These are phyloP conservation scores for Hirtodrosophila confusa DNA, from an alignment of 2,888 invertebrate species.

Conservation along the genomic window DNA sequence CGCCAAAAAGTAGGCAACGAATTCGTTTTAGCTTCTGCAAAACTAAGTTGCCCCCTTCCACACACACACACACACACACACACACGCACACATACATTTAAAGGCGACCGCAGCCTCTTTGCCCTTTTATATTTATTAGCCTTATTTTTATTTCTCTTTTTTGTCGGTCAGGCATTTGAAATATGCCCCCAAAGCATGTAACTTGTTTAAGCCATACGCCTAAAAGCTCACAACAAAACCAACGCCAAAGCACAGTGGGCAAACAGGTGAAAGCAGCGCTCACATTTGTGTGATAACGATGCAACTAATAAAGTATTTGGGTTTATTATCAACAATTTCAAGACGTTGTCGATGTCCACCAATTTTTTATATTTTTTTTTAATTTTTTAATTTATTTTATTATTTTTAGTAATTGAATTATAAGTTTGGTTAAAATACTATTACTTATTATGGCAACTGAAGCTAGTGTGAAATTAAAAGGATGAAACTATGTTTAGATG, in stretches of 20 bases:
- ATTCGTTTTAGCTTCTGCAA: slow-evolving; percentile 21
- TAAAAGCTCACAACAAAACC: slow-evolving; percentile 26
- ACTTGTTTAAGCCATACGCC: slow-evolving; percentile 40
- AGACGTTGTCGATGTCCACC: too few species aligned
- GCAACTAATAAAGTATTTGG: neutral
- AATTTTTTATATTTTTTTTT: too few species aligned
- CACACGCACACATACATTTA: slow-evolving; percentile 22
- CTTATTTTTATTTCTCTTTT: slow-evolving; percentile 24
- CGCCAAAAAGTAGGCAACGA: slow-evolving; percentile 42
- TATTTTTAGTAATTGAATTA: too few species aligned
- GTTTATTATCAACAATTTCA: neutral
- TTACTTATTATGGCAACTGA: too few species aligned
- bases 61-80: slow-evolving; percentile 13
- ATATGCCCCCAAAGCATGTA: slow-evolving; percentile 38
- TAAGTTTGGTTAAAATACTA: too few species aligned
- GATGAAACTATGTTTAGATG: too few species aligned
- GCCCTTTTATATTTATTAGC: slow-evolving; percentile 46
- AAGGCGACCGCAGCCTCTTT: slow-evolving; percentile 25
- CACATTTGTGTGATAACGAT: too few species aligned
- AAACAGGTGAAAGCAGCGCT: neutral
- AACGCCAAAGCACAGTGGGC: slow-evolving; percentile 28
- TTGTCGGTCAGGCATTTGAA: slow-evolving; percentile 37
- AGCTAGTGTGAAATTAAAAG: too few species aligned
- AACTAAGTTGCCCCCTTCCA: slow-evolving; percentile 5
- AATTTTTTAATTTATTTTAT: too few species aligned